A percentile compares a stretch with the other conserved stretches of the same genome.
phyloP scores from a whole-genome alignment of 2,888 invertebrate genomes.

The Troglohyphantes excavatus region DNA sequence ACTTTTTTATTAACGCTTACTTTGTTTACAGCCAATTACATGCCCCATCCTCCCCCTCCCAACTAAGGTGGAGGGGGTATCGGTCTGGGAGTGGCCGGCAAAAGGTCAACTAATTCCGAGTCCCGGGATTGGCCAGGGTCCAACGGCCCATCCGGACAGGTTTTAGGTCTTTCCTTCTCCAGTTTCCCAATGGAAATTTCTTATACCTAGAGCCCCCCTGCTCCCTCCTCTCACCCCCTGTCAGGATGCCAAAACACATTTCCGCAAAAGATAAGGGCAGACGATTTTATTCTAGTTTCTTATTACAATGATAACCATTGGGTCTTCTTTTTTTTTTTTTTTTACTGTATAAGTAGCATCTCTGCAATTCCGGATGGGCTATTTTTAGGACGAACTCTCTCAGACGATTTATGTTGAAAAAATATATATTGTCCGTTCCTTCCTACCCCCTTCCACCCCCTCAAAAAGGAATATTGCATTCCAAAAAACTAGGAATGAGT shows the following conservation, averaged over 20 bases:
- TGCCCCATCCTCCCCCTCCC: neutral
- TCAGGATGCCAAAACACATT: conserved; percentile 63
- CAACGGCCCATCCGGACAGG: conserved; percentile 40
- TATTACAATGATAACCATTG: conserved; percentile 37
- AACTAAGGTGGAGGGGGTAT: neutral
- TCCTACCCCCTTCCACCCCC: no score
- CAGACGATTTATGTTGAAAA: no score
- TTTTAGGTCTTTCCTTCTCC: conserved; percentile 14
- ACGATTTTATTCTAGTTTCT: conserved; percentile 43
- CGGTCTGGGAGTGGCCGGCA: conserved; percentile 53
- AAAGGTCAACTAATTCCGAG: conserved; percentile 68
- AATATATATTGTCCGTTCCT: no score
- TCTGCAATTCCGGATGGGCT: conserved; percentile 23
- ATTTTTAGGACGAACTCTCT: conserved; percentile 32
- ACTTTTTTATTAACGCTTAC: conserved; percentile 23
- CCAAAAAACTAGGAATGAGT: no score
- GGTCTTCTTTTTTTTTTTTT: neutral
- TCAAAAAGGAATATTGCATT: no score
- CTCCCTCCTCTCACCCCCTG: no score
- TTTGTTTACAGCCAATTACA: conserved; percentile 33
- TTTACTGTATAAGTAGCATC: conserved; percentile 28
- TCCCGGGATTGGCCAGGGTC: conserved; percentile 43
- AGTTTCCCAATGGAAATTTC: conserved; percentile 11
- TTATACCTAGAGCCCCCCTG: conserved; percentile 62
- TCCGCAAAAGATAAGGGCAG: conserved; percentile 50